These are phyloP conservation scores for Aradophagus sp. DNA, from an alignment of 1,140 invertebrate species.

Conservation along the genomic window DNA sequence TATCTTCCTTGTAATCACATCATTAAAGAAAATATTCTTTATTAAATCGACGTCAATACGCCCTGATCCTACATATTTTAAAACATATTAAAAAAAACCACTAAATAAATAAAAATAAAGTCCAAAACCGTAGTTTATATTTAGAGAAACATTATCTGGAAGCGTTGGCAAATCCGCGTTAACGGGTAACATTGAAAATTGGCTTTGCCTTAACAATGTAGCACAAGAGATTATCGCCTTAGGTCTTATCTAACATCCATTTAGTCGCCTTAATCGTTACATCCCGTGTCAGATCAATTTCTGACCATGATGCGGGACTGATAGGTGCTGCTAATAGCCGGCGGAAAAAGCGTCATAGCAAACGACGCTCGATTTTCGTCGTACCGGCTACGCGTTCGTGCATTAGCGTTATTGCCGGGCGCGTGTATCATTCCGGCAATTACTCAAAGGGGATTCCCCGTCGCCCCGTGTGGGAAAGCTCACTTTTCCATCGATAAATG, in stretches of 20 bases:
- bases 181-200: slow-evolving; percentile 9
- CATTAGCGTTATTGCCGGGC: too few species aligned
- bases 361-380: too few species aligned
- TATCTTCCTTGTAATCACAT: too few species aligned
- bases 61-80: too few species aligned
- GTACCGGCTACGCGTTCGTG: too few species aligned
- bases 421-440: not conserved
- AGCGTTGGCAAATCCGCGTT: not conserved
- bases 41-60: too few species aligned
- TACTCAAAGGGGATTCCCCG: slow-evolving; percentile 4
- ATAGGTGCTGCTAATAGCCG: slow-evolving; percentile 1
- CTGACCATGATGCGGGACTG: not conserved
- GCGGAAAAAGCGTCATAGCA: not conserved
- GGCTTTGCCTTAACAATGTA: slow-evolving; percentile 1
- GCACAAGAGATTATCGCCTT: slow-evolving; percentile 3
- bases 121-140: too few species aligned
- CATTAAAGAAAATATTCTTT: too few species aligned
- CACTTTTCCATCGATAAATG: slow-evolving; percentile 8
- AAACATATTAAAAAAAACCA: too few species aligned
- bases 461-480: too few species aligned
- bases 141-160: too few species aligned
- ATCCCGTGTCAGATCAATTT: slow-evolving; percentile 10
- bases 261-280: not conserved
- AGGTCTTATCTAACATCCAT: slow-evolving; percentile 11
- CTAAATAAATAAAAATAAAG: too few species aligned